Evolutionary conservation across 2,113 vertebrate species (phyloP), one percentile per base, ranked within the genome.

Genomic region (Chlamydotis undulata): DNA sequence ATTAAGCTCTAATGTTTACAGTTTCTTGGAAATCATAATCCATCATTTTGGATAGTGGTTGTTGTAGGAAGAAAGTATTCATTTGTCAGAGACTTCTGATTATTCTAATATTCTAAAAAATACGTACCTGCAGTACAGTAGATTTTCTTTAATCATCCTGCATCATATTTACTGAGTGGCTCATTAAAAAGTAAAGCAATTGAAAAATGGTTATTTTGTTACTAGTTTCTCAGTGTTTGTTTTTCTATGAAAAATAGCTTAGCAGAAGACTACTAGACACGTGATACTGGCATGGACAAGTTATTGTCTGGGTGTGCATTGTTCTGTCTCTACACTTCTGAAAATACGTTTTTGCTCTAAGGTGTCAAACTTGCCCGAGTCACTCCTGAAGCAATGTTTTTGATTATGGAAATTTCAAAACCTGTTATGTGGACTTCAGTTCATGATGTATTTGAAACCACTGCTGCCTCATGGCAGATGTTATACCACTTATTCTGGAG

Each of bases 21-120:
- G 45, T 89, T 94, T 88, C 68, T 87, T 88, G 59, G 55, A 88
- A 93, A 86, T 83, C 35, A 60, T 75, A 47, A 73, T 81, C 39
- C 39, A 81, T 95, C 69, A 76, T 87, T 92, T 84, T 73, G 52
- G 33, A 12, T 85, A 52, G 59, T 33, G 76, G 73, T 82, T 70
- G 24, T 39, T 12, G 15, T 31, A 43, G 56, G 43, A 67, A 77
- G 50, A 67, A 94, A 74, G 18, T 77, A 45, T 52, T 81, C 0
- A 5, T 49, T 83, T 85, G 22, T 55, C 67, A 77, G 76, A 73
- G 67, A 73, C 37, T 76, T 93, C 47, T 74, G 25, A 25, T 77
- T 91, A 37, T 83, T 93, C 63, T 53, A 61, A 80, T 88, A 80
- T 7, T 19, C 29, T 85, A 61, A 90, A 76, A 91, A 85, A 74